phyloP scores from a whole-genome alignment of 2,888 invertebrate genomes.

The Ornithoptera alexandrae region DNA sequence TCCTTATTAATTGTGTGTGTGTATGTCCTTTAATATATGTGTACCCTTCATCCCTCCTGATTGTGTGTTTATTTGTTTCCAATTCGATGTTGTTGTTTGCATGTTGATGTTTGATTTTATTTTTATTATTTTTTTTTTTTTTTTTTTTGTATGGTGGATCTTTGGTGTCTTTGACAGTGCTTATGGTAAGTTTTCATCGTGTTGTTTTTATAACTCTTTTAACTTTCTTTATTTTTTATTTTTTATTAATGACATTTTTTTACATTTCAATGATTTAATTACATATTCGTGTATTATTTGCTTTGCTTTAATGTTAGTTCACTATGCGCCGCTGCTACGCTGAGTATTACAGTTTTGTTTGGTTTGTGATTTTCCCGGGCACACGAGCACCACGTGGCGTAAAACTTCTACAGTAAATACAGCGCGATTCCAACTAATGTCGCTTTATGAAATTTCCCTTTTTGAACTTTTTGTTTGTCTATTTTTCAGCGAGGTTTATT shows the following conservation, averaged over 20 bases:
- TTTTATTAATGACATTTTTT: background rate
- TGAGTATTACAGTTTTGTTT: background rate
- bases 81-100: background rate
- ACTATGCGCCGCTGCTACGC: background rate
- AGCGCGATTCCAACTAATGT: background rate
- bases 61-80: background rate
- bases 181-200: background rate
- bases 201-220: background rate
- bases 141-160: background rate
- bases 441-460: background rate
- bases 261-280: too few species aligned
- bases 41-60: background rate
- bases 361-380: background rate
- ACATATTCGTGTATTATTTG: too few species aligned
- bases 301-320: background rate
- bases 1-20: background rate
- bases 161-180: background rate
- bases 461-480: background rate
- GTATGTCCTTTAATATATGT: background rate
- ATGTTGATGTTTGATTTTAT: background rate
- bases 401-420: background rate
- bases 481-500: background rate
- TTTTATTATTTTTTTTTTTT: background rate
- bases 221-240: background rate
- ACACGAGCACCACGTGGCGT: background rate